Percentiles rank a stretch among this genome's conserved stretches.
phyloP scores from a whole-genome alignment of 35 echinoderm and acorn worm genomes.

The Ophiothrix spiculata region DNA sequence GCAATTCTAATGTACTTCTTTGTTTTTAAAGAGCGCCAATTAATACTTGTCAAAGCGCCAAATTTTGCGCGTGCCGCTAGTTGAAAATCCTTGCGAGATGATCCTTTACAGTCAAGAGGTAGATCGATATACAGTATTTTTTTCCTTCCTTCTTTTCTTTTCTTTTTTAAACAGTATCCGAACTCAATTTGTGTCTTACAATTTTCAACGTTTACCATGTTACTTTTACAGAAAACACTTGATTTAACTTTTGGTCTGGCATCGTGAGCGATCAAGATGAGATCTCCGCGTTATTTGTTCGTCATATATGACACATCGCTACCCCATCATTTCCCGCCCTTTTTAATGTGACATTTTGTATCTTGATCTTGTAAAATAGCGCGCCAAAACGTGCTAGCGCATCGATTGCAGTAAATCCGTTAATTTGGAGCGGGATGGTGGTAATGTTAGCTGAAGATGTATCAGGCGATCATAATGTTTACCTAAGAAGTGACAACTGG shows the following conservation, averaged over 20 bases:
- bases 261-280: neutral
- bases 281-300: neutral
- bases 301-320: neutral
- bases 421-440: constrained; percentile 4
- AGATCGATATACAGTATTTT: too few relatives aligned
- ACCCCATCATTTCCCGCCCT: neutral
- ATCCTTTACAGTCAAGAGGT: too few relatives aligned
- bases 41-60: too few relatives aligned
- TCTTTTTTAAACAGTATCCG: too few relatives aligned
- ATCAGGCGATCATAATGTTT: neutral
- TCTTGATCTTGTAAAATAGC: neutral
- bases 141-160: too few relatives aligned
- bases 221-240: neutral
- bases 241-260: neutral
- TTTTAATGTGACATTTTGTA: constrained; percentile 2
- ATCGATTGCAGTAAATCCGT: neutral
- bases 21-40: too few relatives aligned
- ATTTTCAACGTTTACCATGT: too few relatives aligned
- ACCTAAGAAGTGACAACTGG: neutral
- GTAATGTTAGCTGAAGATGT: constrained; percentile 9
- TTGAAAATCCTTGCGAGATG: too few relatives aligned
- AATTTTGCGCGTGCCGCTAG: too few relatives aligned
- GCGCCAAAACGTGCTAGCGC: neutral
- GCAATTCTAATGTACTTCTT: too few relatives aligned
- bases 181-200: too few relatives aligned